These are phyloP conservation scores for Atlantisia rogersi DNA, from an alignment of 2,113 vertebrate genomes.

Conservation along the genomic window DNA sequence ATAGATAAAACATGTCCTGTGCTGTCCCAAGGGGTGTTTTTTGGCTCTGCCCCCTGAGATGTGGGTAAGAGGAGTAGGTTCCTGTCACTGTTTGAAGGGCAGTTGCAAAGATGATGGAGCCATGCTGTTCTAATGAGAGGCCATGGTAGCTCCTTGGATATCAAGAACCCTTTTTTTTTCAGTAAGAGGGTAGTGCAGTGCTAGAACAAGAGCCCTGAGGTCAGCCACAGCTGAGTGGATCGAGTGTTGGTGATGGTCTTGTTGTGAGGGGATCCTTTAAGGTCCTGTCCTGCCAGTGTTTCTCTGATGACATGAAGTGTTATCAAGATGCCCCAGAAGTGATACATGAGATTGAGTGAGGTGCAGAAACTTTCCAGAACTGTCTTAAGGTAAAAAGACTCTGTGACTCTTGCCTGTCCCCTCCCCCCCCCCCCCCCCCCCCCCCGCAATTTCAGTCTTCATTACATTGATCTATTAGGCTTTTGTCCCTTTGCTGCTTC, in stretches of 20 bases:
- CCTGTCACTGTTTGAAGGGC: neutral
- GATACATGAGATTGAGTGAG: neutral
- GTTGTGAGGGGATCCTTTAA: neutral
- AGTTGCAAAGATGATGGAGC: accelerated
- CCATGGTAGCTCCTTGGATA: neutral
- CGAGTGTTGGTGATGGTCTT: neutral
- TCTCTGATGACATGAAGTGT: neutral
- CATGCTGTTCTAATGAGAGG: neutral
- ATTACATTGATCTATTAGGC: neutral
- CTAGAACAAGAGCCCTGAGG: neutral
- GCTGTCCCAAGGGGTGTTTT: neutral
- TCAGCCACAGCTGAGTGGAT: neutral
- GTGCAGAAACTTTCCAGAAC: neutral
- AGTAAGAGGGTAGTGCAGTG: neutral
- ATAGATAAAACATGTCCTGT: neutral
- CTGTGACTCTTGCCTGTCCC: neutral
- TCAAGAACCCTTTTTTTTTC: neutral
- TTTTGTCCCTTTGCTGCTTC: neutral
- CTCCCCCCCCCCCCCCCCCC: too few species aligned
- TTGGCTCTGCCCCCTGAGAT: neutral
- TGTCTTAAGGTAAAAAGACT: neutral
- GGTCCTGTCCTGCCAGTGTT: neutral
- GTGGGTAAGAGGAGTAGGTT: neutral
- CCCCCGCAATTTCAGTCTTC: neutral
- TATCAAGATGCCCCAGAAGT: neutral